A percentile compares a stretch with the other conserved stretches of the same genome.
phyloP scores from a whole-genome alignment of 2,113 vertebrate species.

The Tyto alba region DNA sequence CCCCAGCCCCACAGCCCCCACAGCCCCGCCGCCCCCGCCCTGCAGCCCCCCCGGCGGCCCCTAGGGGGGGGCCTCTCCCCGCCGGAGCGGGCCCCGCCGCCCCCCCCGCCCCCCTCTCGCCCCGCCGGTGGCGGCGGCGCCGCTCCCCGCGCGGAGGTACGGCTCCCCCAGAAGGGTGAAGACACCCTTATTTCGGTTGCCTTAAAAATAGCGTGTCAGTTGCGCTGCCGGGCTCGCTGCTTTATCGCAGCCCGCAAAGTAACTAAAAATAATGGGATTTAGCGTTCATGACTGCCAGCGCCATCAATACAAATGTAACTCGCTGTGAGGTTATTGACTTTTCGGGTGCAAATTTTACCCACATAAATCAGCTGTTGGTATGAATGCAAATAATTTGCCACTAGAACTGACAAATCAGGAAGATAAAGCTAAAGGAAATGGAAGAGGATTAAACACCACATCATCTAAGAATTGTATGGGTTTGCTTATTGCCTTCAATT shows the following conservation, averaged over 20 bases:
- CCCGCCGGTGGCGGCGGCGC: rapidly evolving
- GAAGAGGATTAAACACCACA: not conserved
- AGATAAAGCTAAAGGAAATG: not conserved
- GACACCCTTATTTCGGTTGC: not conserved
- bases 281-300: not conserved
- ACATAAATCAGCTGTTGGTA: not conserved
- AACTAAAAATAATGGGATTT: not conserved
- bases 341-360: not conserved
- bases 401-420: not conserved
- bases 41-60: not conserved
- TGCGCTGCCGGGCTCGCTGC: not conserved
- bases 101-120: not conserved
- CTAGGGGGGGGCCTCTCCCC: constrained; percentile 48
- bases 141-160: too few species aligned
- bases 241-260: not conserved
- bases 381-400: not conserved
- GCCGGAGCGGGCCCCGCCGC: not conserved
- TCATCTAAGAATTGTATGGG: not conserved
- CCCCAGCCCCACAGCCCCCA: too few species aligned
- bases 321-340: not conserved
- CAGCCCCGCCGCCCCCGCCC: too few species aligned
- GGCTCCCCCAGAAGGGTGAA: not conserved
- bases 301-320: not conserved
- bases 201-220: not conserved
- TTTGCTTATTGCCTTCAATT: not conserved